Evolutionary conservation across 1,140 invertebrate genomes (phyloP).

Genomic region (Planococcus citri): DNA sequence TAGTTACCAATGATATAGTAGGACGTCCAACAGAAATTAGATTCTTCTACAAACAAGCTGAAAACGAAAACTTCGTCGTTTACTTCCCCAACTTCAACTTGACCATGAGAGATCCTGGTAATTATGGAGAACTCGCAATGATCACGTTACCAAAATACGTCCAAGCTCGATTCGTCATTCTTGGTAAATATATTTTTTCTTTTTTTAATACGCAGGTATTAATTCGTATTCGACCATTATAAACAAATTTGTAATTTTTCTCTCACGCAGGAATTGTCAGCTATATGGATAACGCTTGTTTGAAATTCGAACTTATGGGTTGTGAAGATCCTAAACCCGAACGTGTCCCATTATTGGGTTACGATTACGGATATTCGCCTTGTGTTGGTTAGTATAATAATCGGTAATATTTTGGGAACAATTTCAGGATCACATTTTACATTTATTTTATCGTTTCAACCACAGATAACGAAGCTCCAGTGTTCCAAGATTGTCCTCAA

Average conservation of each 20-base stretch:
- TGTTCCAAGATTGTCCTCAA: constrained; percentile 90
- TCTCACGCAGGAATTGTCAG: constrained; percentile 64
- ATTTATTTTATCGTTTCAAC: background rate
- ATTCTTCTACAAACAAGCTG: constrained; percentile 91
- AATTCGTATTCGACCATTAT: background rate
- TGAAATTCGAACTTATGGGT: constrained; percentile 93
- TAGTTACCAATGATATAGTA: constrained; percentile 88
- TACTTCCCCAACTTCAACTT: constrained; percentile 93
- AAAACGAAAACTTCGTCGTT: constrained; percentile 86
- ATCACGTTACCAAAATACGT: constrained; percentile 88
- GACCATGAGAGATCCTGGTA: constrained; percentile 83
- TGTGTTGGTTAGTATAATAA: constrained; percentile 60
- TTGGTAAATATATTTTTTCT: constrained; percentile 42
- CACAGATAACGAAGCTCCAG: constrained; percentile 83
- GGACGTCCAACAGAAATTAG: constrained; percentile 87
- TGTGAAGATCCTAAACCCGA: constrained; percentile 72
- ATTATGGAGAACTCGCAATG: constrained; percentile 89
- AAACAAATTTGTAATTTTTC: background rate
- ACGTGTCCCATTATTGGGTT: constrained; percentile 72
- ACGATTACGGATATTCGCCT: constrained; percentile 84
- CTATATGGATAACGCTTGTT: constrained; percentile 90
- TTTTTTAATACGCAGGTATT: background rate
- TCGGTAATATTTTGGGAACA: no score
- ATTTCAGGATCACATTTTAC: background rate
- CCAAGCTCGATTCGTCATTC: constrained; percentile 80